Percentiles rank a stretch among this genome's conserved stretches.
phyloP scores from a whole-genome alignment of 2,797 vertebrate genomes.

The Vireo griseus region DNA sequence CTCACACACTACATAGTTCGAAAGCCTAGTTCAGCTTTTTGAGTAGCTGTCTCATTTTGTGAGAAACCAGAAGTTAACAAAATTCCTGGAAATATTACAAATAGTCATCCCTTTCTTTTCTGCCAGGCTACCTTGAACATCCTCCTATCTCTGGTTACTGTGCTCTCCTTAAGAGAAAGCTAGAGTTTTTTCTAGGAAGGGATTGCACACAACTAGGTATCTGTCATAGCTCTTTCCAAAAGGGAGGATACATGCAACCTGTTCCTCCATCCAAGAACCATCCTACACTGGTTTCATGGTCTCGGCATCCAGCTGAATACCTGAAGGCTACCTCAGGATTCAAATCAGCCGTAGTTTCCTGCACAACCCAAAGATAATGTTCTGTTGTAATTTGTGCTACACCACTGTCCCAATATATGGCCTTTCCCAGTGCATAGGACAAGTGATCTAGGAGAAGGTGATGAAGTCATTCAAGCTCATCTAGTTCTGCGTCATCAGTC shows the following conservation, averaged over 20 bases:
- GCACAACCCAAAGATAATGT: fast-evolving
- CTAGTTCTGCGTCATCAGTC: not conserved
- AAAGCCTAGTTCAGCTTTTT: not conserved
- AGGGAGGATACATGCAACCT: not conserved
- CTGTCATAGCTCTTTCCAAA: not conserved
- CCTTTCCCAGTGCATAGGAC: not conserved
- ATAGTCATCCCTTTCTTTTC: not conserved
- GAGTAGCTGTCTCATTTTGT: not conserved
- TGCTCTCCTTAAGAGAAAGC: not conserved
- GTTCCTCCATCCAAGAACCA: not conserved
- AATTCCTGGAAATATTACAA: not conserved
- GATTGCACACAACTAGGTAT: not conserved
- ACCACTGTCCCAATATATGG: not conserved
- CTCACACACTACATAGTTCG: not conserved
- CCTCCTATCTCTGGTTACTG: not conserved
- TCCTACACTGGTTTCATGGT: not conserved
- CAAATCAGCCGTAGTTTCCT: not conserved
- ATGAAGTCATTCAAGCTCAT: not conserved
- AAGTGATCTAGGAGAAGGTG: not conserved
- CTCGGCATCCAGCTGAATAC: not conserved
- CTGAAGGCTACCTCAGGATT: not conserved
- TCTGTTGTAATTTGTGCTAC: not conserved
- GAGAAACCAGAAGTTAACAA: not conserved
- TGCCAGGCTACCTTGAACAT: not conserved
- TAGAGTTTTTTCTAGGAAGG: not conserved